Percentiles rank a stretch among this genome's conserved stretches.
Evolutionary conservation across 2,888 invertebrate genomes (phyloP).

Genomic region (Romanomermis culicivorax): DNA sequence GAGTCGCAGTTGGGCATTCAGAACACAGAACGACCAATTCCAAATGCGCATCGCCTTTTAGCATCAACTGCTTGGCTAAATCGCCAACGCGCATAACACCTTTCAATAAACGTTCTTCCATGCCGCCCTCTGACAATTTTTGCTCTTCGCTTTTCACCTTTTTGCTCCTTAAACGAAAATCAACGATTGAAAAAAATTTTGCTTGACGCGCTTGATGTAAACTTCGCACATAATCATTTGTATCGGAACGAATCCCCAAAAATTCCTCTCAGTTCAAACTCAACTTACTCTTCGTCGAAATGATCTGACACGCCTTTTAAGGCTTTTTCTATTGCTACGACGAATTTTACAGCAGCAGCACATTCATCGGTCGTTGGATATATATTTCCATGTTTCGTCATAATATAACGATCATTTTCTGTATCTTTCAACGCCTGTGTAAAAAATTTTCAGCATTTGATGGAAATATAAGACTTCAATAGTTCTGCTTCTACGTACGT

Average conservation of each 20-base stretch:
- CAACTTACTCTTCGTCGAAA: slow-evolving; percentile 41
- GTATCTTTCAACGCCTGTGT: too few species aligned
- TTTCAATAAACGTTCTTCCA: slow-evolving; percentile 52
- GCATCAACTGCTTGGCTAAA: slow-evolving; percentile 63
- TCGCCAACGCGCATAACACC: slow-evolving; percentile 92
- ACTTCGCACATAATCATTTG: too few species aligned
- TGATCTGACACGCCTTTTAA: slow-evolving; percentile 80
- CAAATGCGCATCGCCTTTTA: slow-evolving; percentile 68
- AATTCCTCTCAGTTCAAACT: slow-evolving; percentile 58
- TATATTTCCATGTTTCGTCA: slow-evolving; percentile 73
- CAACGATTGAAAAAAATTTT: too few species aligned
- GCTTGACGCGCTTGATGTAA: too few species aligned
- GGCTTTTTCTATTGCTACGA: slow-evolving; percentile 78
- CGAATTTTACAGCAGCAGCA: slow-evolving; percentile 57
- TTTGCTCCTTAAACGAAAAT: not conserved
- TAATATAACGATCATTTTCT: slow-evolving; percentile 40
- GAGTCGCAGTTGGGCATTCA: slow-evolving; percentile 64
- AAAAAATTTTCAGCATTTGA: too few species aligned
- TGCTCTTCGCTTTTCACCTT: slow-evolving; percentile 1
- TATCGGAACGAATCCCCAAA: too few species aligned
- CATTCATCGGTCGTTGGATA: slow-evolving; percentile 71
- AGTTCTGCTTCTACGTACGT: too few species aligned
- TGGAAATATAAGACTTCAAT: too few species aligned
- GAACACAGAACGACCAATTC: slow-evolving; percentile 81
- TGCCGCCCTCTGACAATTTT: slow-evolving; percentile 32